phyloP scores from a whole-genome alignment of 2,113 vertebrate species.

The Xyliphius kryptos region DNA sequence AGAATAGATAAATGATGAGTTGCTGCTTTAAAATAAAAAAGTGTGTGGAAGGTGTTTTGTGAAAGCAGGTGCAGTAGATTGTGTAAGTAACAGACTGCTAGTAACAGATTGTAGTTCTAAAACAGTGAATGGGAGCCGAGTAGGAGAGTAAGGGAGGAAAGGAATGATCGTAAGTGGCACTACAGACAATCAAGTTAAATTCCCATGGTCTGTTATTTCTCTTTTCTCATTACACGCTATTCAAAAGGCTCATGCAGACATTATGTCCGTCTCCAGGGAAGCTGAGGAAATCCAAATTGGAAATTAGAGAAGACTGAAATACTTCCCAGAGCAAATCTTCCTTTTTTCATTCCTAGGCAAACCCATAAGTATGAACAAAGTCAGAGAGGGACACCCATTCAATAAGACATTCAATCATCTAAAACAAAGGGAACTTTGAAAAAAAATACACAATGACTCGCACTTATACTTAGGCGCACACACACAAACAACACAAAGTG shows the following conservation, averaged over 20 bases:
- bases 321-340: constrained; percentile 27
- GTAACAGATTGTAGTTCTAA: constrained; percentile 39
- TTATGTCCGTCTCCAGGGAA: constrained; percentile 39
- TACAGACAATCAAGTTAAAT: constrained; percentile 43
- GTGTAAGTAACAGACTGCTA: constrained; percentile 40
- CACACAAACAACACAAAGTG: constrained; percentile 19
- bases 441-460: constrained; percentile 23
- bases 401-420: constrained; percentile 15
- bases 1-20: too few relatives aligned
- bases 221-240: constrained; percentile 46
- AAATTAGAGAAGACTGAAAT: constrained; percentile 31
- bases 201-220: constrained; percentile 37
- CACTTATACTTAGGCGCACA: neutral
- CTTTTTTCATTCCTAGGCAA: constrained; percentile 3
- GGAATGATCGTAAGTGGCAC: constrained; percentile 23
- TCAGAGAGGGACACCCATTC: constrained; percentile 14
- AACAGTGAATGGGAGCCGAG: neutral
- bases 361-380: constrained; percentile 20
- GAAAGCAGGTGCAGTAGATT: constrained; percentile 13
- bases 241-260: constrained; percentile 39
- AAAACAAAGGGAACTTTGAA: constrained; percentile 20
- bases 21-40: too few relatives aligned
- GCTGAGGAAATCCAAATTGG: constrained; percentile 43
- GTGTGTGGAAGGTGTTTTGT: constrained; percentile 12
- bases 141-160: neutral